phyloP scores from a whole-genome alignment of 1,140 invertebrate genomes.

The Euschistus heros region DNA sequence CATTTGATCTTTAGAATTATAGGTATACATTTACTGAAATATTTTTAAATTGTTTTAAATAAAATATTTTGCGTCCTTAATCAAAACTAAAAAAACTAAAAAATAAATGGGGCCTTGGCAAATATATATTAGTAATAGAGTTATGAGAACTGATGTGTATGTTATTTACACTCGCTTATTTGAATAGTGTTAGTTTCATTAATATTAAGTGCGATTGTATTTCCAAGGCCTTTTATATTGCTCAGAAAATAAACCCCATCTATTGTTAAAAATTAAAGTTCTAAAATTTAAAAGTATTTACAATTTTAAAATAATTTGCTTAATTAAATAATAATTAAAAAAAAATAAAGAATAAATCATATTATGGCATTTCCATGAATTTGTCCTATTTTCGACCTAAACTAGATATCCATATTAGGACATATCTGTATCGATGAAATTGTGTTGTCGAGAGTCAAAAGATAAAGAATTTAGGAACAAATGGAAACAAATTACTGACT shows the following conservation, averaged over 20 bases:
- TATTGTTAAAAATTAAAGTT: not conserved
- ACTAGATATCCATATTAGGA: not conserved
- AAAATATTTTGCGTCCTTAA: constrained; percentile 13
- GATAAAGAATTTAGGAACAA: not conserved
- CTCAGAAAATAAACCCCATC: constrained; percentile 7
- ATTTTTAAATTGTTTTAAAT: constrained; percentile 1
- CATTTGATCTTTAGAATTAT: constrained; percentile 3
- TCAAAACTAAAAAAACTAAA: no score
- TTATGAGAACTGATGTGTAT: no score
- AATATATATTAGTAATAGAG: no score
- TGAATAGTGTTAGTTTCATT: no score
- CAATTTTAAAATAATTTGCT: no score
- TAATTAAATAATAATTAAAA: no score
- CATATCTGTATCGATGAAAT: constrained; percentile 5
- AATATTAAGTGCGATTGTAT: no score
- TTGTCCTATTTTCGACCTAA: not conserved
- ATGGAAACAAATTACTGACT: no score
- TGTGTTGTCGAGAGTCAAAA: not conserved
- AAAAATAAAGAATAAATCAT: no score
- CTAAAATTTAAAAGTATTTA: no score
- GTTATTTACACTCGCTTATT: no score
- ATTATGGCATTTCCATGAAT: not conserved
- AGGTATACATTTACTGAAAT: not conserved
- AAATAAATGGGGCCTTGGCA: no score
- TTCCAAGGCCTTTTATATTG: not conserved